phyloP scores from a whole-genome alignment of 1,140 invertebrate species.

The Leptonema lineaticorne region DNA sequence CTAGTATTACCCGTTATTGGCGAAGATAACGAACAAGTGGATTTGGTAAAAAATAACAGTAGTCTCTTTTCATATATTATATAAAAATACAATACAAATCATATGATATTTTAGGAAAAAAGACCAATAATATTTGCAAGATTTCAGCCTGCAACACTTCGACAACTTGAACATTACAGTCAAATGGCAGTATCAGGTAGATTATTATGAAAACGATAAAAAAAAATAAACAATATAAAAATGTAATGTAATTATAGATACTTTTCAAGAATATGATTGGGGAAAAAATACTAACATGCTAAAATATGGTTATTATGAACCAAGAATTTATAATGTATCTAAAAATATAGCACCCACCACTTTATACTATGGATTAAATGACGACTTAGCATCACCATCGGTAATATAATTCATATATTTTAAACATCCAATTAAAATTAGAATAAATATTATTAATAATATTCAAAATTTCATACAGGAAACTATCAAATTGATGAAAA shows the following conservation, averaged over 20 bases:
- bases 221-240: no score
- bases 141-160: constrained; percentile 22
- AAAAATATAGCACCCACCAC: constrained; percentile 64
- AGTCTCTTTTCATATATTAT: background rate
- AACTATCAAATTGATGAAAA: constrained; percentile 55
- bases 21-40: constrained; percentile 49
- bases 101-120: constrained; percentile 14
- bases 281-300: constrained; percentile 53
- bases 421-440: background rate
- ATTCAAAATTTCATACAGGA: constrained; percentile 51
- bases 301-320: constrained; percentile 55
- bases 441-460: background rate
- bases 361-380: constrained; percentile 66
- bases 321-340: constrained; percentile 64
- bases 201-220: no score
- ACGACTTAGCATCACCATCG: constrained; percentile 54
- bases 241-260: background rate
- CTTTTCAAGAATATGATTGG: constrained; percentile 52
- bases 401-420: constrained; percentile 39
- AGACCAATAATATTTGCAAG: constrained; percentile 4
- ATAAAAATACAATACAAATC: background rate
- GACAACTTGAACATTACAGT: constrained; percentile 15
- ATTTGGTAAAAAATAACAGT: constrained; percentile 43
- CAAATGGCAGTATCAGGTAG: constrained; percentile 20
- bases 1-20: constrained; percentile 45